These are phyloP conservation scores for Ephialtes manifestator DNA, from an alignment of 2,888 invertebrate genomes.

Conservation along the genomic window DNA sequence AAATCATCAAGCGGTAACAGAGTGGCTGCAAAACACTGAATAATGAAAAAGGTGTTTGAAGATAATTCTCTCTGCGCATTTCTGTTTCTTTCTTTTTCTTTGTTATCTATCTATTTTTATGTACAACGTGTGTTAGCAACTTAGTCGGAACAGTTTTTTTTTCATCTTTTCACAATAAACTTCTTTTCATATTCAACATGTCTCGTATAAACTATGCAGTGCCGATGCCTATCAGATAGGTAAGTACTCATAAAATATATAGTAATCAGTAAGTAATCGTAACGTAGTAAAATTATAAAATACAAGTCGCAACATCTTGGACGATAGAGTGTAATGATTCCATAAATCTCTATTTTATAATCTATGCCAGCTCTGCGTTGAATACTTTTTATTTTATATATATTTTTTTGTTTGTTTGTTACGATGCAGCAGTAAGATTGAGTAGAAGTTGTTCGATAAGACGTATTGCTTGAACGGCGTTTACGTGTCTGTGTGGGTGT, in stretches of 20 bases:
- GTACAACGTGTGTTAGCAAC: constrained; percentile 78
- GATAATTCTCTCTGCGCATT: constrained; percentile 65
- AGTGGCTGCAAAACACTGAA: constrained; percentile 73
- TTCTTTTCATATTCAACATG: constrained; percentile 76
- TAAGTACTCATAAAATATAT: constrained; percentile 84
- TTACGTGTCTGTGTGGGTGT: constrained; percentile 44
- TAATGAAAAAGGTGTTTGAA: constrained; percentile 61
- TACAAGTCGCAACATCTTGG: constrained; percentile 80
- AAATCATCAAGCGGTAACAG: constrained; percentile 77
- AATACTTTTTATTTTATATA: constrained; percentile 72
- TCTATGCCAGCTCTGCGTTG: constrained; percentile 75
- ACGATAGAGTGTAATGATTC: constrained; percentile 75
- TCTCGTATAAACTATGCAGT: constrained; percentile 82
- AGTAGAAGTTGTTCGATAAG: constrained; percentile 66
- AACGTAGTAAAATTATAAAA: constrained; percentile 84
- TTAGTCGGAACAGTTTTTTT: constrained; percentile 74
- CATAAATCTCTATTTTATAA: constrained; percentile 67
- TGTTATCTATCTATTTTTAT: constrained; percentile 73
- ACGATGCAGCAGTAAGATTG: constrained; percentile 76
- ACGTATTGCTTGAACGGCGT: constrained; percentile 75
- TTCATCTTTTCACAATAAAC: constrained; percentile 71
- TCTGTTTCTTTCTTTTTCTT: constrained; percentile 57
- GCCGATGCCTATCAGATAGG: constrained; percentile 81
- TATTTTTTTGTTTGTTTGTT: constrained; percentile 63
- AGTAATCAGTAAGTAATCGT: constrained; percentile 76